Conservation (phyloP, 2,797 vertebrate species). For the Anolis apletophallus region DNA sequence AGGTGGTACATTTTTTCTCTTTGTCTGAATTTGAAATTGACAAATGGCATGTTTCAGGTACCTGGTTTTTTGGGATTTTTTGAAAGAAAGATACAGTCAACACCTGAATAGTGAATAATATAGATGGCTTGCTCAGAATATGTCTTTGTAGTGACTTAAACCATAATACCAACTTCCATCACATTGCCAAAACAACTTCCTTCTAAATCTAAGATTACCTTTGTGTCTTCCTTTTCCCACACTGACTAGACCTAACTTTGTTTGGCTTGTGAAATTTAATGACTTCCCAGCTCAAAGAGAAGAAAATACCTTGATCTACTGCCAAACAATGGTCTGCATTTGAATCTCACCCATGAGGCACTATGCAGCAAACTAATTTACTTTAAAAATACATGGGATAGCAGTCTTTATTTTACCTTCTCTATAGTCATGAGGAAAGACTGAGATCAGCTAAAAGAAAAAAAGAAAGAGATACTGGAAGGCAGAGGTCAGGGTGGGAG, state of each 20-base stretch:
- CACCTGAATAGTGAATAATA: not conserved
- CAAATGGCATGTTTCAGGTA: not conserved
- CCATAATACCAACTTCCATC: slow-evolving; percentile 40
- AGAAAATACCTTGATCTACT: slow-evolving; percentile 57
- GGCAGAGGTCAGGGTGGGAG: not conserved
- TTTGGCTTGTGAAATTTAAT: slow-evolving; percentile 44
- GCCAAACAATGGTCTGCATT: slow-evolving; percentile 43
- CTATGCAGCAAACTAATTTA: slow-evolving; percentile 19
- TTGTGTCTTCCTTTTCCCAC: slow-evolving; percentile 24
- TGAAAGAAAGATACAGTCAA: not conserved
- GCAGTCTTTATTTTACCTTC: not conserved
- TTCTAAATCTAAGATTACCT: slow-evolving; percentile 38
- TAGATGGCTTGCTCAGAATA: slow-evolving; percentile 25
- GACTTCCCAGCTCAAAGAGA: slow-evolving; percentile 58
- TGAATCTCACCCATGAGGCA: slow-evolving; percentile 34
- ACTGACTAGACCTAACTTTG: slow-evolving; percentile 48
- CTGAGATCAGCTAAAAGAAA: not conserved
- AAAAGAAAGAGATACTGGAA: not conserved
- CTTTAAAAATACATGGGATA: slow-evolving; percentile 24
- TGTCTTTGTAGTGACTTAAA: slow-evolving; percentile 27
- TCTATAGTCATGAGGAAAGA: slow-evolving; percentile 35
- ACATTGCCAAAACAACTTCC: slow-evolving; percentile 54
- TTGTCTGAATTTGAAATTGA: too few species aligned
- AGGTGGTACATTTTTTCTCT: too few species aligned
- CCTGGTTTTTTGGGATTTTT: not conserved